A percentile compares a stretch with the other conserved stretches of the same genome.
phyloP scores from a whole-genome alignment of 2,888 invertebrate genomes.

The Thelaira solivaga region DNA sequence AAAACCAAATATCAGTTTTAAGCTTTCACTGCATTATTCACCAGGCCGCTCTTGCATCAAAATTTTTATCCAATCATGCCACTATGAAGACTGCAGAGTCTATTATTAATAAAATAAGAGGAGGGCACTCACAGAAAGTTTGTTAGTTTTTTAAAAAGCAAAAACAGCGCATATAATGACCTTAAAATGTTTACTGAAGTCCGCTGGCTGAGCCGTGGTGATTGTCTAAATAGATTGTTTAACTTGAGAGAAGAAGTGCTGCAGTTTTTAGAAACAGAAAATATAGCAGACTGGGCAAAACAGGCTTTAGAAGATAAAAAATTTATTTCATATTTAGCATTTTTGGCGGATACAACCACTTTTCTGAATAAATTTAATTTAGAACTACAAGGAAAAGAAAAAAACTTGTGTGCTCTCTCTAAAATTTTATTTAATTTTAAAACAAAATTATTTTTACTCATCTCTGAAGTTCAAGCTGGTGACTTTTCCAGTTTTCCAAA shows the following conservation, averaged over 20 bases:
- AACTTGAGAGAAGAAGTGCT: slow-evolving; percentile 4
- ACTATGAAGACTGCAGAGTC: background rate
- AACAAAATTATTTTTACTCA: background rate
- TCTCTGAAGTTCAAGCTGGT: background rate
- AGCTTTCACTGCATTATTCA: too few relatives aligned
- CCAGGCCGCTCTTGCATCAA: too few relatives aligned
- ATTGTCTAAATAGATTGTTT: background rate
- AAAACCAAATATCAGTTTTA: too few relatives aligned
- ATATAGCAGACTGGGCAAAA: background rate
- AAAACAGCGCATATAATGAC: too few relatives aligned
- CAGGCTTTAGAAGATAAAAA: background rate
- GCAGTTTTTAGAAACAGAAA: slow-evolving; percentile 12
- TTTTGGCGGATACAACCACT: too few relatives aligned
- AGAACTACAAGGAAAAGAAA: too few relatives aligned
- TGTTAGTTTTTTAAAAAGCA: too few relatives aligned
- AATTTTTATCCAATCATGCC: background rate
- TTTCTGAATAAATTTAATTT: too few relatives aligned
- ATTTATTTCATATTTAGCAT: background rate
- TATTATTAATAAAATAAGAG: background rate
- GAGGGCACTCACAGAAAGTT: background rate
- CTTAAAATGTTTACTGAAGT: slow-evolving; percentile 4
- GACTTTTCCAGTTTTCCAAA: background rate
- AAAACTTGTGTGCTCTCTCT: background rate
- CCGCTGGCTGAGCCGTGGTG: background rate
- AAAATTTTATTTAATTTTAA: background rate